phyloP scores from a whole-genome alignment of 1,140 invertebrate species.

The Lethocerus indicus region DNA sequence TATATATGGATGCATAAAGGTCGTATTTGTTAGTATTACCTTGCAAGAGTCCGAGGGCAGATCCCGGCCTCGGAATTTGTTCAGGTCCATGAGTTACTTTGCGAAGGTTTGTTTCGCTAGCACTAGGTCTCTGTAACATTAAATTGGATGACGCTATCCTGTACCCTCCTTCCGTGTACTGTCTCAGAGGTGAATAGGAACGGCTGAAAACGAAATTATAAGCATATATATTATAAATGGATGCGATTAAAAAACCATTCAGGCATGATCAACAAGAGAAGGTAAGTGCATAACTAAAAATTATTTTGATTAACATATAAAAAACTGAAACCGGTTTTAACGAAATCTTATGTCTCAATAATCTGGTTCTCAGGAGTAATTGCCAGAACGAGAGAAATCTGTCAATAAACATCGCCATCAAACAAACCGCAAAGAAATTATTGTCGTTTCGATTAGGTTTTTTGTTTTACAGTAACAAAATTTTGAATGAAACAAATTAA shows the following conservation, averaged over 20 bases:
- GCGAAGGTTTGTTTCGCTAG: conserved; percentile 30
- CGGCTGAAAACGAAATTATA: conserved; percentile 2
- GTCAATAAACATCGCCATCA: not conserved
- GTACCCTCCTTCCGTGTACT: conserved; percentile 25
- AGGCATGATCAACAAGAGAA: too few relatives aligned
- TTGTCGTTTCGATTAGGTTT: too few relatives aligned
- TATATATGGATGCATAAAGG: too few relatives aligned
- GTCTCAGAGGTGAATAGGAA: conserved; percentile 23
- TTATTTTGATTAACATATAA: not conserved
- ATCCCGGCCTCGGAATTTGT: conserved; percentile 26
- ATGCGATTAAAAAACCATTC: too few relatives aligned
- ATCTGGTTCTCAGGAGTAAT: too few relatives aligned
- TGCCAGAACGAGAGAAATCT: too few relatives aligned
- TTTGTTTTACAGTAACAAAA: not conserved
- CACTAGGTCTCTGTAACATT: conserved; percentile 26
- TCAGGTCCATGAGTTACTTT: conserved; percentile 25
- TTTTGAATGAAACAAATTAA: not conserved
- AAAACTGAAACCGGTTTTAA: too few relatives aligned
- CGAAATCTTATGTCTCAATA: too few relatives aligned
- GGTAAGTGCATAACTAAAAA: conserved; percentile 4
- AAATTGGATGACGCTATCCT: conserved; percentile 20
- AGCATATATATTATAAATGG: too few relatives aligned
- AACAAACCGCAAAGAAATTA: not conserved
- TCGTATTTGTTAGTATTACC: too few relatives aligned
- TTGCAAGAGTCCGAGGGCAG: conserved; percentile 29